Conservation (phyloP, 2,888 invertebrate genomes). For the Lucinisca nassula region DNA sequence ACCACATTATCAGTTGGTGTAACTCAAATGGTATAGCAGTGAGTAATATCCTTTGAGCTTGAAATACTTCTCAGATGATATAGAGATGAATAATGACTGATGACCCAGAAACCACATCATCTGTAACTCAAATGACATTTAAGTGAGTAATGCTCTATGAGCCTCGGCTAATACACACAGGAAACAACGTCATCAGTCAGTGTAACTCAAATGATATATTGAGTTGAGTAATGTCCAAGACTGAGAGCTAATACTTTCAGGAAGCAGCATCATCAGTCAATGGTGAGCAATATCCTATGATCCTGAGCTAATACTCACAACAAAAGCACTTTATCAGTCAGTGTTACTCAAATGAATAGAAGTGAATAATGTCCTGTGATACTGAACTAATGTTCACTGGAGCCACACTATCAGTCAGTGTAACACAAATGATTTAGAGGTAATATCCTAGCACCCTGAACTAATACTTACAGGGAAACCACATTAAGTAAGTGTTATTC, state of each 20-base stretch:
- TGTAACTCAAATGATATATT: conserved; percentile 16
- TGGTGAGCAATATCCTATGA: no score
- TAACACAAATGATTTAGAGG: conserved; percentile 24
- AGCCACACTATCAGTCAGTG: conserved; percentile 41
- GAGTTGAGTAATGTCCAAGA: no score
- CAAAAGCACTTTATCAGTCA: conserved; percentile 71
- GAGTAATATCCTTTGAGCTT: background rate
- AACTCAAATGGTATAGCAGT: background rate
- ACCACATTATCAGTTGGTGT: background rate
- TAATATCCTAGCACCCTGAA: background rate
- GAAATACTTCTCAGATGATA: background rate
- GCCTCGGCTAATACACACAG: conserved; percentile 69
- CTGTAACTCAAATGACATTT: background rate
- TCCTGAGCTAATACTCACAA: background rate
- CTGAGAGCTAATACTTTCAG: no score
- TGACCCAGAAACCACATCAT: background rate
- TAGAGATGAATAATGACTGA: no score
- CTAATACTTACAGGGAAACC: background rate
- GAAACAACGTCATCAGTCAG: conserved; percentile 71
- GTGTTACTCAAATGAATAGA: conserved; percentile 19
- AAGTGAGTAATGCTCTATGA: conserved; percentile 84
- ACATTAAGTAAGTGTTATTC: background rate
- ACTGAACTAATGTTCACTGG: background rate
- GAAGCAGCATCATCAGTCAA: no score
- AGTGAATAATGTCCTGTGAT: conserved; percentile 38